phyloP scores from a whole-genome alignment of 2,113 vertebrate species.

The Pipa parva region DNA sequence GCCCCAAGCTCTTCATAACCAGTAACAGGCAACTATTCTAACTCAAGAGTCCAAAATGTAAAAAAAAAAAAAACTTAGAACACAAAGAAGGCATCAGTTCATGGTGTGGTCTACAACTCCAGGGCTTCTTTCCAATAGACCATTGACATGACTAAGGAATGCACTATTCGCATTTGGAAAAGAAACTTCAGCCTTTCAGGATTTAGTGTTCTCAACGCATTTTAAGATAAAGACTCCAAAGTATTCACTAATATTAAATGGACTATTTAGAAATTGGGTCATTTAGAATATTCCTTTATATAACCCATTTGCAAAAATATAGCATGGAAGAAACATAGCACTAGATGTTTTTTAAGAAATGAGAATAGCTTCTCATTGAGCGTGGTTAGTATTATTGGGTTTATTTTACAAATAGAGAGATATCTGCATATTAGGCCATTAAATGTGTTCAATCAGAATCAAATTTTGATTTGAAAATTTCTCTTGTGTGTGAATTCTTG shows the following conservation, averaged over 20 bases:
- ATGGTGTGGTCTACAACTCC: constrained; percentile 44
- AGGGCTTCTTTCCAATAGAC: constrained; percentile 25
- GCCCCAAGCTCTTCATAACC: constrained; percentile 46
- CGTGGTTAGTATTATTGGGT: too few relatives aligned
- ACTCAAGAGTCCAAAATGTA: constrained; percentile 44
- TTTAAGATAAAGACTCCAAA: constrained; percentile 1
- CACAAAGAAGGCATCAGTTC: constrained; percentile 46
- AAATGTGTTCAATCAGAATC: too few relatives aligned
- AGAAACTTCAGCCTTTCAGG: constrained; percentile 15
- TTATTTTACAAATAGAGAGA: too few relatives aligned
- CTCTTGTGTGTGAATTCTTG: too few relatives aligned
- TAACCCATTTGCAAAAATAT: too few relatives aligned
- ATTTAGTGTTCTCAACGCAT: neutral
- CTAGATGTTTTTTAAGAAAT: too few relatives aligned
- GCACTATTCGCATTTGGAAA: constrained; percentile 1
- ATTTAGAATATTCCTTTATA: too few relatives aligned
- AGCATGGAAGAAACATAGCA: too few relatives aligned
- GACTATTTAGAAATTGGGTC: neutral
- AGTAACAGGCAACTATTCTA: constrained; percentile 48
- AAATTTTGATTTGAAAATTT: too few relatives aligned
- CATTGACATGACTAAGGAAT: constrained; percentile 27
- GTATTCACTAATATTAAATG: neutral
- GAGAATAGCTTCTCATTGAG: too few relatives aligned
- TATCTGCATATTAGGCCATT: too few relatives aligned
- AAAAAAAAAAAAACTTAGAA: constrained; percentile 52